These are phyloP conservation scores for Elanoides forficatus DNA, from an alignment of 2,113 vertebrate genomes.

Conservation along the genomic window DNA sequence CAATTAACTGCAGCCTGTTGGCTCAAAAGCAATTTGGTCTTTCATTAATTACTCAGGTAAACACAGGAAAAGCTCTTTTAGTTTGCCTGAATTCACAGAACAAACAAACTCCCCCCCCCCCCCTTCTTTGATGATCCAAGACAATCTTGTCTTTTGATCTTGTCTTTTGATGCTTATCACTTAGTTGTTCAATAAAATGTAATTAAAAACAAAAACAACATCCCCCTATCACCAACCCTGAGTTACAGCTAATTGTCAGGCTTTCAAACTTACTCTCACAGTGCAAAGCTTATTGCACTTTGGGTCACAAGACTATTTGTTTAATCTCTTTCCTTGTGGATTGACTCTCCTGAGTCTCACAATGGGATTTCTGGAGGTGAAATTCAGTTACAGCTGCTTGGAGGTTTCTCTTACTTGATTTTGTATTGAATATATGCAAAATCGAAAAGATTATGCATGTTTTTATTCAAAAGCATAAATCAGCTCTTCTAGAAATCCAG, in stretches of 20 bases:
- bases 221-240: neutral
- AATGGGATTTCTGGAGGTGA: neutral
- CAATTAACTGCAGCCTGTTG: constrained; percentile 24
- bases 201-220: constrained; percentile 59
- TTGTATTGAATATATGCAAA: neutral
- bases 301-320: neutral
- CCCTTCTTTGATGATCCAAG: constrained; percentile 64
- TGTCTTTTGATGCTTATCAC: constrained; percentile 63
- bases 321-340: constrained; percentile 12
- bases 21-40: constrained; percentile 36
- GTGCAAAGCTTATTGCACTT: constrained; percentile 14
- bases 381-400: neutral
- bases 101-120: neutral
- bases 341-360: neutral
- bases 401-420: neutral
- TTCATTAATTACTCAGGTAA: constrained; percentile 39
- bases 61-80: constrained; percentile 12
- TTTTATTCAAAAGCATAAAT: neutral
- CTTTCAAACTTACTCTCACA: neutral
- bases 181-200: constrained; percentile 46
- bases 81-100: constrained; percentile 25
- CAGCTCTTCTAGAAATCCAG: neutral
- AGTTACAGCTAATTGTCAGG: constrained; percentile 34
- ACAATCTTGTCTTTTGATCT: constrained; percentile 56
- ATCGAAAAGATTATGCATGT: neutral